These are phyloP conservation scores for Criorhina ranunculi DNA, from an alignment of 2,888 invertebrate genomes.

Conservation along the genomic window DNA sequence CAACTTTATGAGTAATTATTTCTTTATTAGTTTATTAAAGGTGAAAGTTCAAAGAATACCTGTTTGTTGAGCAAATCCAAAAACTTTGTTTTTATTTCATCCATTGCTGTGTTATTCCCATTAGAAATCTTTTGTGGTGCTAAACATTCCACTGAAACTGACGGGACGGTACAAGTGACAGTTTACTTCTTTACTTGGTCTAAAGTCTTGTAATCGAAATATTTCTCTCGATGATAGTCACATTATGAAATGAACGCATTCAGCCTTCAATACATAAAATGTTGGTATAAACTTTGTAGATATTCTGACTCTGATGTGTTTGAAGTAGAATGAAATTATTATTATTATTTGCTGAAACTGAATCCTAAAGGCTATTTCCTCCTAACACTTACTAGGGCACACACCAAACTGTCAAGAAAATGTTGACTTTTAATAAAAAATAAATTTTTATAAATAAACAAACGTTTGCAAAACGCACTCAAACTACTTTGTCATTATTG, in stretches of 20 bases:
- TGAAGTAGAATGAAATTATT: no score
- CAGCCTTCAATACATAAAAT: not conserved
- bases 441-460: no score
- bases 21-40: not conserved
- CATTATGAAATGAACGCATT: not conserved
- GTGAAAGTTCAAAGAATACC: slow-evolving; percentile 77
- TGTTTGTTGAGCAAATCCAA: slow-evolving; percentile 84
- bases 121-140: slow-evolving; percentile 63
- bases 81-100: slow-evolving; percentile 84
- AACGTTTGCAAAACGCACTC: no score
- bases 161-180: slow-evolving; percentile 28
- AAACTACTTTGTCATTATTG: no score
- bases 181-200: slow-evolving; percentile 18
- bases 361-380: no score
- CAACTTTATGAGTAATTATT: not conserved
- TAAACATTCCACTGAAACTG: no score
- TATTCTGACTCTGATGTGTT: no score
- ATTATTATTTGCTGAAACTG: no score
- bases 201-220: not conserved
- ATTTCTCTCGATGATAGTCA: not conserved
- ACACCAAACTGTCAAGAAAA: no score
- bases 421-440: no score
- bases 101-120: slow-evolving; percentile 80
- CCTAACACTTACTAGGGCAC: no score
- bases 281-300: no score